Conservation (phyloP, 2,888 invertebrate genomes). For the Amiota mariae region DNA sequence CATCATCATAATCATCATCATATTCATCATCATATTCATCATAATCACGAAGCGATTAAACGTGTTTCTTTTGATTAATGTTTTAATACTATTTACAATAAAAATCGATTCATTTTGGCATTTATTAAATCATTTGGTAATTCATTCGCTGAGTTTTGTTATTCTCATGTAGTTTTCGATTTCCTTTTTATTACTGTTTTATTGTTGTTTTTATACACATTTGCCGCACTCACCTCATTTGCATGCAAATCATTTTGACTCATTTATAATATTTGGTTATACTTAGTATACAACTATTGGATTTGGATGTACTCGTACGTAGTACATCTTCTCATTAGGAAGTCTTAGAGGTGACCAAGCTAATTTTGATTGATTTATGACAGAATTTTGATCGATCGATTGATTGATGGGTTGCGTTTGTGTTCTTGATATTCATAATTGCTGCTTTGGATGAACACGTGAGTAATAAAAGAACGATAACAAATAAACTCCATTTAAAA, state of each 20-base stretch:
- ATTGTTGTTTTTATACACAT: background rate
- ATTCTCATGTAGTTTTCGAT: slow-evolving; percentile 27
- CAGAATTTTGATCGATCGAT: slow-evolving; percentile 54
- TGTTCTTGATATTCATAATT: too few relatives aligned
- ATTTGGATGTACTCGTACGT: too few relatives aligned
- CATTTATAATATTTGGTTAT: slow-evolving; percentile 14
- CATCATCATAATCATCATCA: too few relatives aligned
- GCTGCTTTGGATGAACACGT: too few relatives aligned
- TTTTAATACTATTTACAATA: background rate
- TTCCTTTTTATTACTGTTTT: slow-evolving; percentile 15
- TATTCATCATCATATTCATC: too few relatives aligned
- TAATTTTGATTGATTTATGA: slow-evolving; percentile 52
- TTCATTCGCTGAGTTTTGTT: background rate
- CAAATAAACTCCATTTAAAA: too few relatives aligned
- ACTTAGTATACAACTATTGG: background rate
- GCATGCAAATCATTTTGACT: background rate
- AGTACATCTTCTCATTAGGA: too few relatives aligned
- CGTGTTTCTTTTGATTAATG: background rate
- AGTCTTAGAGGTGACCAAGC: background rate
- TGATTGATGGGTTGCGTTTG: background rate
- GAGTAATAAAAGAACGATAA: too few relatives aligned
- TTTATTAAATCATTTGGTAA: background rate
- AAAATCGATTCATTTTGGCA: background rate
- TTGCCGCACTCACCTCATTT: background rate
- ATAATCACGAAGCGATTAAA: background rate